A percentile compares a stretch with the other conserved stretches of the same genome.
Conservation (phyloP, 1,140 invertebrate species). For the Drosophila melanica region DNA sequence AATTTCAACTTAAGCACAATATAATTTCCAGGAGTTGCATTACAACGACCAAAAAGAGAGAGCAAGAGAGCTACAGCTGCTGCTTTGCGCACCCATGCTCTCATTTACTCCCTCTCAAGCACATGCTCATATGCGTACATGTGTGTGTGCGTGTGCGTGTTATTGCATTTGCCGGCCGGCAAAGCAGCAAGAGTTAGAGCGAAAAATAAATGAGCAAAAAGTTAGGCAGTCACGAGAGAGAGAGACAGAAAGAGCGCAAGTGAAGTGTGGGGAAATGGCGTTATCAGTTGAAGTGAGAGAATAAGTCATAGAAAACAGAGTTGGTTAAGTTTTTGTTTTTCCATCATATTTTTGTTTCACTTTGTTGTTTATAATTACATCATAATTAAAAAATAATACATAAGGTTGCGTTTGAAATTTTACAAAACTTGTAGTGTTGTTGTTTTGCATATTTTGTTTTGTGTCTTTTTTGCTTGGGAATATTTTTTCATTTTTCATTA, state of each 20-base stretch:
- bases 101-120: too few relatives aligned
- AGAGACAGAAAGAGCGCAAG: constrained; percentile 4
- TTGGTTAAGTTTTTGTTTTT: constrained; percentile 70
- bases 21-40: constrained; percentile 22
- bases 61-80: not conserved
- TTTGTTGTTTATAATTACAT: constrained; percentile 81
- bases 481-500: constrained; percentile 49
- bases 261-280: not conserved
- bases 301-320: constrained; percentile 58
- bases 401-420: constrained; percentile 76
- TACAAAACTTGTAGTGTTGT: constrained; percentile 68
- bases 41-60: constrained; percentile 8
- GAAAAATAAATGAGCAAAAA: constrained; percentile 15
- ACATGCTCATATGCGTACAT: constrained; percentile 6
- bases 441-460: constrained; percentile 55
- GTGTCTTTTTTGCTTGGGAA: constrained; percentile 46
- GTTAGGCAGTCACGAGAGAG: constrained; percentile 2
- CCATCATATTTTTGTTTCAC: constrained; percentile 80
- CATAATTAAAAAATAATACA: constrained; percentile 82
- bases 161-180: constrained; percentile 64
- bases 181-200: constrained; percentile 29
- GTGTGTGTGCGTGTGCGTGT: constrained; percentile 10
- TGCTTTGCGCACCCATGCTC: not conserved
- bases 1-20: constrained; percentile 34
- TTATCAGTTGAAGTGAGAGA: constrained; percentile 9